Percentiles rank a stretch among this genome's conserved stretches.
phyloP scores from a whole-genome alignment of 1,140 invertebrate species.

The Conus ventricosus region DNA sequence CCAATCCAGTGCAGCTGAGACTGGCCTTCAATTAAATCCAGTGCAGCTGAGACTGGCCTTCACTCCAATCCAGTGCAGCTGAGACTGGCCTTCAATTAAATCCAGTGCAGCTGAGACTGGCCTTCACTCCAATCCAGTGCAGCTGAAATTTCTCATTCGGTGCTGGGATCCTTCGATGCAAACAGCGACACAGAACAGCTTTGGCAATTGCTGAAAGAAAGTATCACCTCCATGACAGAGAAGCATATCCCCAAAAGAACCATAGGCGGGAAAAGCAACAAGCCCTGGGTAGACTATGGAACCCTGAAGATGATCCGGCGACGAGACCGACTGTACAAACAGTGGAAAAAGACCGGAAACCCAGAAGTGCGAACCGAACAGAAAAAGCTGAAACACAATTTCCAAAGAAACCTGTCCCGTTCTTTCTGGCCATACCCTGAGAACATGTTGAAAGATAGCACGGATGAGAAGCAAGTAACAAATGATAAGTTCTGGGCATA shows the following conservation, averaged over 20 bases:
- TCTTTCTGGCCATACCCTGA: neutral
- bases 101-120: too few species aligned
- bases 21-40: neutral
- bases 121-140: neutral
- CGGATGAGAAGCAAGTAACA: too few species aligned
- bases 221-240: neutral
- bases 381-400: neutral
- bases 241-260: neutral
- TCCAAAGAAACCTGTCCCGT: neutral
- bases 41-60: too few species aligned
- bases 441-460: too few species aligned
- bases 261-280: neutral
- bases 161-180: neutral
- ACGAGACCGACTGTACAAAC: neutral
- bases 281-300: neutral
- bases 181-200: neutral
- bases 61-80: neutral
- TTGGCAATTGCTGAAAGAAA: neutral
- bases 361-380: neutral
- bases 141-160: neutral
- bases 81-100: neutral
- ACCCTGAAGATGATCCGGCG: neutral
- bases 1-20: too few species aligned
- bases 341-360: neutral
- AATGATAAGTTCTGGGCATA: too few species aligned